phyloP scores from a whole-genome alignment of 2,888 invertebrate species.

The Thereva unica region DNA sequence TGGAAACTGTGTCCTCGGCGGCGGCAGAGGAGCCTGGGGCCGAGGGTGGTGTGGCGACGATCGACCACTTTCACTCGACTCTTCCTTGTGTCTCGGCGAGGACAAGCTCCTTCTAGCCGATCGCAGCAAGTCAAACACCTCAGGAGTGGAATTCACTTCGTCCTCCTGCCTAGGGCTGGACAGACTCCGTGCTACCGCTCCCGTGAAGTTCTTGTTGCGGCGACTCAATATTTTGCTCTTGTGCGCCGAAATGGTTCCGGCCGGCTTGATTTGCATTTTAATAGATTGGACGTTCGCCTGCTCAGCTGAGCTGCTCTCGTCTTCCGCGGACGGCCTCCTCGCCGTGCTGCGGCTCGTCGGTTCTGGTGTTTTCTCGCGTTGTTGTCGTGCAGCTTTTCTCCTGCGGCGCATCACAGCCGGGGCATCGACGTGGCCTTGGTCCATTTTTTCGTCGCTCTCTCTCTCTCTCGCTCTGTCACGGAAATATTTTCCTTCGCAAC shows the following conservation, averaged over 20 bases:
- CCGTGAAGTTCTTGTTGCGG: conserved; percentile 53
- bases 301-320: conserved; percentile 45
- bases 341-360: conserved; percentile 38
- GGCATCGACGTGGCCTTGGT: conserved; percentile 46
- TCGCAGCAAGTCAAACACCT: conserved; percentile 49
- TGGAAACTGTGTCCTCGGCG: conserved; percentile 18
- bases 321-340: conserved; percentile 42
- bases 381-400: conserved; percentile 62
- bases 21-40: conserved; percentile 6
- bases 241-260: conserved; percentile 51
- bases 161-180: conserved; percentile 52
- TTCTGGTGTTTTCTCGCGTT: conserved; percentile 67
- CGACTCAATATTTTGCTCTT: conserved; percentile 56
- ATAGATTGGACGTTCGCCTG: conserved; percentile 46
- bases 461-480: background rate
- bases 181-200: conserved; percentile 56
- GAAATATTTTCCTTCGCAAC: background rate
- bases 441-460: conserved; percentile 38
- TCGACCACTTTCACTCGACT: conserved; percentile 54
- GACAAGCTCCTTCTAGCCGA: conserved; percentile 53
- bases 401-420: conserved; percentile 64
- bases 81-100: conserved; percentile 55
- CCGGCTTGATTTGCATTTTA: conserved; percentile 52
- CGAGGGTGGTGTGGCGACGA: conserved; percentile 39
- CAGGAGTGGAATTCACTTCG: conserved; percentile 44